Percentiles rank a stretch among this genome's conserved stretches.
phyloP scores from a whole-genome alignment of 1,140 invertebrate species.

The Aleiodes sp. region DNA sequence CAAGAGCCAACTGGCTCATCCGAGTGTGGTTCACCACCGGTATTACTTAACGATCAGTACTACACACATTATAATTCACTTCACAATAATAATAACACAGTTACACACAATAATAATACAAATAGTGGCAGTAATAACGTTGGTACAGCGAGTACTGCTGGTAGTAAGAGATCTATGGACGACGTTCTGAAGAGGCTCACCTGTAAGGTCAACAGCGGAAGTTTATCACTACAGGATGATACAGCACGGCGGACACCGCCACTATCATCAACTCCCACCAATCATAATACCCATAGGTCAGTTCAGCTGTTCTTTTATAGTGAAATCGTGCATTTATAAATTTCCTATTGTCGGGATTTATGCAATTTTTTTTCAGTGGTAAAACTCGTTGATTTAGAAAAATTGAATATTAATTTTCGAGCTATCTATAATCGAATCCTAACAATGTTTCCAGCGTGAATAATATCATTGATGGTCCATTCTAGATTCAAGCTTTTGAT shows the following conservation, averaged over 20 bases:
- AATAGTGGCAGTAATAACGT: conserved; percentile 50
- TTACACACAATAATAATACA: conserved; percentile 60
- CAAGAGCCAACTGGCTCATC: conserved; percentile 70
- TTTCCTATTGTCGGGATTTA: no score
- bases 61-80: conserved; percentile 54
- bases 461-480: no score
- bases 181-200: conserved; percentile 85
- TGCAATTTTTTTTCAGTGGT: no score
- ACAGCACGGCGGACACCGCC: conserved; percentile 69
- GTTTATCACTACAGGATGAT: conserved; percentile 56
- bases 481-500: no score
- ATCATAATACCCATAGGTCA: conserved; percentile 61
- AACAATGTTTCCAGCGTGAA: no score
- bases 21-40: conserved; percentile 75
- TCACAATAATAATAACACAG: conserved; percentile 67
- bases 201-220: conserved; percentile 75
- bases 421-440: no score
- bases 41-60: conserved; percentile 63
- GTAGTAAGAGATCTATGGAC: conserved; percentile 80
- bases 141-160: conserved; percentile 42
- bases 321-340: neutral
- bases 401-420: no score
- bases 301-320: conserved; percentile 29
- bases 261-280: conserved; percentile 71
- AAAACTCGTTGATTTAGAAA: no score